Evolutionary conservation across 2,797 vertebrate species (phyloP).

Genomic region (Halcyon chelicuti): DNA sequence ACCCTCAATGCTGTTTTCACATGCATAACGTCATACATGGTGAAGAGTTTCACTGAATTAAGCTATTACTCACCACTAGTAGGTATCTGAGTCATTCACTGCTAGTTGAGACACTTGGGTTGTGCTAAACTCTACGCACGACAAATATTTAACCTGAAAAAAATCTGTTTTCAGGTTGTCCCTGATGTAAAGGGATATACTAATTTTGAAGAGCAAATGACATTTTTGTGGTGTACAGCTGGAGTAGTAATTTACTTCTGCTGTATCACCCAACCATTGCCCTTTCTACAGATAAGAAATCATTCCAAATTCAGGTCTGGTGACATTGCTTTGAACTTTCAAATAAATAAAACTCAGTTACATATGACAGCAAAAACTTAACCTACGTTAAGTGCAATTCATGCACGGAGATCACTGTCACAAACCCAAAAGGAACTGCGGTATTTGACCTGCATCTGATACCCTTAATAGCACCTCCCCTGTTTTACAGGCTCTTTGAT

Average conservation of each 20-base stretch:
- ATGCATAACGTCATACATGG: neutral
- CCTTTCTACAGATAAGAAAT: neutral
- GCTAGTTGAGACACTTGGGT: neutral
- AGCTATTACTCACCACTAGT: constrained; percentile 16
- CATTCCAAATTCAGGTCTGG: neutral
- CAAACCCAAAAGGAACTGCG: neutral
- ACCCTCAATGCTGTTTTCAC: neutral
- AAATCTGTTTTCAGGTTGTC: neutral
- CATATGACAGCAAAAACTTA: neutral
- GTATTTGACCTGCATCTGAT: neutral
- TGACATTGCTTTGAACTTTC: fast-evolving
- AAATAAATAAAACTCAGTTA: neutral
- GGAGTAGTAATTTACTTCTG: neutral
- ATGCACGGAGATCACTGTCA: fast-evolving
- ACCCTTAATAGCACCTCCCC: neutral
- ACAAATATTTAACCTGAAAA: neutral
- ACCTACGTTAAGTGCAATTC: neutral
- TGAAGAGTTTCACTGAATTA: neutral
- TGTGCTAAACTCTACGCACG: neutral
- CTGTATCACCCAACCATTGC: neutral
- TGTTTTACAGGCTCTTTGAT: neutral
- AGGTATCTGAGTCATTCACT: neutral
- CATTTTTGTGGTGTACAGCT: neutral
- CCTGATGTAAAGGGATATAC: neutral
- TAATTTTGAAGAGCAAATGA: neutral